Evolutionary conservation across 2,797 vertebrate species (phyloP).

Genomic region (Petrocephalus schoutedeni): DNA sequence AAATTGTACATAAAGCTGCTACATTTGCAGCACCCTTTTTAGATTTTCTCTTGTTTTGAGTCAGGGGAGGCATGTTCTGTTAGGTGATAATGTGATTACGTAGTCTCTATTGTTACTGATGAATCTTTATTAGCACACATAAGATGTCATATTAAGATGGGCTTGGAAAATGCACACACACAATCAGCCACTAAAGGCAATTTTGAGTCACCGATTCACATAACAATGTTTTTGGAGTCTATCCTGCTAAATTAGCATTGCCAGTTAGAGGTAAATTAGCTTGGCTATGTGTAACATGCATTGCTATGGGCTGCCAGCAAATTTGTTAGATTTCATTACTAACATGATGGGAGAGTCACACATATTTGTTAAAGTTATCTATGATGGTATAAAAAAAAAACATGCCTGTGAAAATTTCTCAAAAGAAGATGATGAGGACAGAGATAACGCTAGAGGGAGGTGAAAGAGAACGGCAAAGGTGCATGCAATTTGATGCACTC

Average conservation of each 20-base stretch:
- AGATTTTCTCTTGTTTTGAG: neutral
- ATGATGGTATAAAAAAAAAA: neutral
- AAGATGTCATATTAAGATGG: neutral
- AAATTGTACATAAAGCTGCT: constrained; percentile 8
- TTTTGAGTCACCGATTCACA: neutral
- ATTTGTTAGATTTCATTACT: neutral
- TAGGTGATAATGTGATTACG: neutral
- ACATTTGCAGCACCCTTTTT: neutral
- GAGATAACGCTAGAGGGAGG: neutral
- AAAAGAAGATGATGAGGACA: neutral
- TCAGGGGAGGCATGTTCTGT: neutral
- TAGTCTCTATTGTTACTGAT: neutral
- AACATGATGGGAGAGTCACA: neutral
- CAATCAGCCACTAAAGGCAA: neutral
- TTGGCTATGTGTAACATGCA: neutral
- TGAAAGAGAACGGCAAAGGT: neutral
- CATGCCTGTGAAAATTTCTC: neutral
- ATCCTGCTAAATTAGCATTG: neutral
- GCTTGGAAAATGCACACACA: neutral
- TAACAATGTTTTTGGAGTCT: neutral
- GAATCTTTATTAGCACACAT: neutral
- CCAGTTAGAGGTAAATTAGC: neutral
- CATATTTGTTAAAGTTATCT: neutral
- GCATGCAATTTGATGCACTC: neutral
- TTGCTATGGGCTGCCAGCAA: neutral